Percentiles rank a stretch among this genome's conserved stretches.
Evolutionary conservation across 2,113 vertebrate genomes (phyloP).

Genomic region (Octodon degus): DNA sequence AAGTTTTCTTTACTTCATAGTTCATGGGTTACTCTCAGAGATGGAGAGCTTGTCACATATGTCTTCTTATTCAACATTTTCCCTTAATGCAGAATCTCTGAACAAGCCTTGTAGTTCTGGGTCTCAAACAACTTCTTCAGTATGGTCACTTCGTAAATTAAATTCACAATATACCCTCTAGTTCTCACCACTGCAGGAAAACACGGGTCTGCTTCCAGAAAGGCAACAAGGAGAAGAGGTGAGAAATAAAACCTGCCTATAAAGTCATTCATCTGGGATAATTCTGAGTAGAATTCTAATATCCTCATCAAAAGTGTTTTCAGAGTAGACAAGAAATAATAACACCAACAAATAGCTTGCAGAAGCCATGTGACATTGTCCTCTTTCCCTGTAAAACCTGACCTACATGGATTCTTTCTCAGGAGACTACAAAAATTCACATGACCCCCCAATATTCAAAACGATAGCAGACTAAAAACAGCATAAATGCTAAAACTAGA

Average conservation of each 20-base stretch:
- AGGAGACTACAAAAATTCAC: constrained; percentile 1
- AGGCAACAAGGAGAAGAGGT: neutral
- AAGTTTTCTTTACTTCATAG: neutral
- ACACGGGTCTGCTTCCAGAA: neutral
- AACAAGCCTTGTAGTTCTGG: neutral
- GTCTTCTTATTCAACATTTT: neutral
- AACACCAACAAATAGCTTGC: neutral
- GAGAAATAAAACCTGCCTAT: neutral
- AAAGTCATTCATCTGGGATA: neutral
- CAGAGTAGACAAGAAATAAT: neutral
- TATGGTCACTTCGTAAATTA: neutral
- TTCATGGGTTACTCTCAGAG: neutral
- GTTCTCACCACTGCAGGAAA: constrained; percentile 18
- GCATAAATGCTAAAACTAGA: neutral
- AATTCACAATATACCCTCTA: constrained; percentile 46
- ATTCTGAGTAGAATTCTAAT: constrained; percentile 26
- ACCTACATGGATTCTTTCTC: neutral
- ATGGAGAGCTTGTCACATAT: neutral
- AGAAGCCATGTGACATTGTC: accelerated
- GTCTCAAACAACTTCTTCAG: constrained; percentile 18
- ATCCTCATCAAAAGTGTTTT: constrained; percentile 44
- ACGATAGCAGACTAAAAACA: neutral
- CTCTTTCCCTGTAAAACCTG: constrained; percentile 5
- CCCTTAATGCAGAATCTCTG: constrained; percentile 22
- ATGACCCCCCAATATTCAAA: neutral